Percentiles rank a stretch among this genome's conserved stretches.
phyloP scores from a whole-genome alignment of 1,140 invertebrate genomes.

The Zaprionus nigranus region DNA sequence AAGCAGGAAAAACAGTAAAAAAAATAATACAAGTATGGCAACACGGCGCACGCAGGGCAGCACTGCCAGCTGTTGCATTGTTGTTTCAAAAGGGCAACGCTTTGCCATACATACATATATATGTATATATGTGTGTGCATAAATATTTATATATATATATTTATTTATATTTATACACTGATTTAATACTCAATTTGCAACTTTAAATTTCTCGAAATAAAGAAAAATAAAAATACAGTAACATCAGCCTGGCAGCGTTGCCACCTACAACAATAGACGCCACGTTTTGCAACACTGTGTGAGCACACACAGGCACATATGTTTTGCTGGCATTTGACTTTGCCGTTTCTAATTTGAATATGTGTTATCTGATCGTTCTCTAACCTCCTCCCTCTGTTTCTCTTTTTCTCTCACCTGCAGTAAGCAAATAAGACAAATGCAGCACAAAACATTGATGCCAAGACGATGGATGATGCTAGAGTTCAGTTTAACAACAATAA shows the following conservation, averaged over 20 bases:
- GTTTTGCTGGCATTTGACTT: constrained; percentile 12
- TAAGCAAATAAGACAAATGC: constrained; percentile 37
- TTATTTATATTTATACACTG: neutral
- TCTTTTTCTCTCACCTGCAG: constrained; percentile 18
- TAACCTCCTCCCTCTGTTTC: neutral
- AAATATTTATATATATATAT: neutral
- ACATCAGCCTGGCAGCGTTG: constrained; percentile 22
- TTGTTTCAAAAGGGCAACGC: constrained; percentile 14
- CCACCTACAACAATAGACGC: constrained; percentile 31
- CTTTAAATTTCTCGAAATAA: neutral
- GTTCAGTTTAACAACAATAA: constrained; percentile 37
- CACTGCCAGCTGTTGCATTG: constrained; percentile 27
- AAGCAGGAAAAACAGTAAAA: neutral
- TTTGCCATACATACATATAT: neutral
- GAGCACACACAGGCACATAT: constrained; percentile 13
- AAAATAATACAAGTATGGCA: constrained; percentile 37
- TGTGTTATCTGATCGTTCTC: constrained; percentile 7
- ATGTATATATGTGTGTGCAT: neutral
- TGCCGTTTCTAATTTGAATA: constrained; percentile 40
- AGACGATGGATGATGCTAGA: constrained; percentile 52
- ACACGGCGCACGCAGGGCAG: constrained; percentile 1
- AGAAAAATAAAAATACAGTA: neutral
- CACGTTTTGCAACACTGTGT: constrained; percentile 37
- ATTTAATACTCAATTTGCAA: neutral
- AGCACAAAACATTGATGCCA: constrained; percentile 27